Evolutionary conservation across 2,113 vertebrate species (phyloP), one percentile per base, ranked within the genome.

Genomic region (Indri indri): DNA sequence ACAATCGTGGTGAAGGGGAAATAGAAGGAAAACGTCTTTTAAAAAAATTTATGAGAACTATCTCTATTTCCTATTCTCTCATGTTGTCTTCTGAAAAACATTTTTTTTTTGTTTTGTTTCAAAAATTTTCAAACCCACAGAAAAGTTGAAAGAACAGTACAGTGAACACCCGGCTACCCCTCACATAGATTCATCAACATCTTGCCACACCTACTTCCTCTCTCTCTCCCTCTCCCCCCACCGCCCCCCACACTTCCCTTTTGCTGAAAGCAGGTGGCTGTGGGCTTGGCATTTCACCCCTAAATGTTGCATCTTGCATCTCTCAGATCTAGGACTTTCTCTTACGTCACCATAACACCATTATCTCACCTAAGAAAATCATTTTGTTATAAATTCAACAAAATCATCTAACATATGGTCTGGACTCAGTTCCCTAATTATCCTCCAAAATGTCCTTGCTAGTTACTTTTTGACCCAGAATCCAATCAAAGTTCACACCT

Each of bases 161-260:
- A 65, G 5, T 11, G n/a, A 96, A 74, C 25, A 65, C 20, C 84
- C 8, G 0, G 83, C 88, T 57, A 32, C 12, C 5, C 5, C 18
- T 50, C 82, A 20, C 22, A 27, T 0, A 83, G 61, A 85, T 17
- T 45, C 61, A 65, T n/a, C 20, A 32, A 18, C 40, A 47, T 65
- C 57, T 86, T 45, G 52, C 90, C 37, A 14, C 73, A 93, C 57
- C 74, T 47, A 34, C 65, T 95, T 94, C 96, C 92, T 61, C 47
- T 66, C 5, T 47, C 6, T 63, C 16, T 83, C 2, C 65, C 3
- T 45, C 45, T 45, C 16, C 77, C 2, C 20, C 20, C 54, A 6
- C 20, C 20, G 20, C 20, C 18, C 54, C 54, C 54, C 7, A 57
- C 20, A 63, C 45, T 80, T 96, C 63, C 68, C 47, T 79, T 83